Evolutionary conservation across 2,113 vertebrate genomes (phyloP), one percentile per base, ranked within the genome.

Genomic region (Probosciger aterrimus): DNA sequence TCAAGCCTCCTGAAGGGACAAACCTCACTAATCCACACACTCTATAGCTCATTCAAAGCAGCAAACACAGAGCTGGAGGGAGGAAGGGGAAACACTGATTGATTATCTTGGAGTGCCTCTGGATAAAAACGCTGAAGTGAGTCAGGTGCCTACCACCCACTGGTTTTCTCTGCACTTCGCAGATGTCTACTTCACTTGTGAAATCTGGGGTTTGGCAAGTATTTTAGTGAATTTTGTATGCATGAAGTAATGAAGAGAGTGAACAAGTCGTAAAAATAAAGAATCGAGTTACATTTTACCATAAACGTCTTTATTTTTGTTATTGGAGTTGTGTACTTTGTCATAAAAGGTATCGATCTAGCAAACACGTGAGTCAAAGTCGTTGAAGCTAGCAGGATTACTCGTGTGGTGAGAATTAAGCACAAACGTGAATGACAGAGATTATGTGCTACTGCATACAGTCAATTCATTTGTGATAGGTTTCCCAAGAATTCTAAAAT

Each of bases 281-380:
- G 67, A 83, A 47, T 62, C 46, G 14, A 65, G 50, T 93, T 93
- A 50, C n/a, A 16, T 94, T 93, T 95, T 97, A 93, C 91, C 79
- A 87, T 88, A 95, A 95, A 93, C 46, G n/a, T 79, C 70, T 97
- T 95, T 97, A 97, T 96, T 97, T 95, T 89, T 91, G 81, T 89
- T 69, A 92, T 2, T 57, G n/a, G 67, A 88, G 37, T 62, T 59
- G 91, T 93, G 91, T 80, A 94, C 77, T 82, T 91, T 50, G 28
- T 95, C 95, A 76, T 86, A 97, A 96, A 96, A 96, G 95, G 91
- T 88, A 95, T 80, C 0, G 2, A 86, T 88, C 87, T 91, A 95
- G 95, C 93, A 91, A 96, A 96, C 88, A 82, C 74, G 14, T 69
- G 81, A 94, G 53, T 86, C 84, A n/a, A 93, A 87, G 83, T 88